Evolutionary conservation across 1,140 invertebrate species (phyloP), one percentile per base, ranked within the genome.

Genomic region (Harpegnathos saltator): DNA sequence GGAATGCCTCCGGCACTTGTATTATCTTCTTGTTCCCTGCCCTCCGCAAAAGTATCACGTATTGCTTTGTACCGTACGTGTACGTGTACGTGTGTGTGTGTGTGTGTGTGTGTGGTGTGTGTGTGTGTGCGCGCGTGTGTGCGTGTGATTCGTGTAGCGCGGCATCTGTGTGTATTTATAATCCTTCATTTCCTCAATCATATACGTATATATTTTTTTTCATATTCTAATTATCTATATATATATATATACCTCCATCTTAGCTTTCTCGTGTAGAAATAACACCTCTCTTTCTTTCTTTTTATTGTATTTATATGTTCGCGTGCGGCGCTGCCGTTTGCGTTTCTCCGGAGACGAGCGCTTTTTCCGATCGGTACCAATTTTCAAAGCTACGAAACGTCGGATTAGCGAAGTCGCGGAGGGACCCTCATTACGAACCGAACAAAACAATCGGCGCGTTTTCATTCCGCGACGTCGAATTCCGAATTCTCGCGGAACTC

Each of bases 181-280:
- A 74, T 68, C 65, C 69, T 80, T 78, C 83, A 85, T 89, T 75
- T 90, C 83, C 80, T 89, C 84, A 87, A 85, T 90, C 84, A 83
- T 86, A 86, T 91, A 91, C 66, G 89, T 69, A 84, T 77, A 83
- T 84, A 85, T 90, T n/a, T n/a, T n/a, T n/a, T n/a, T n/a, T n/a
- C n/a, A n/a, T n/a, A n/a, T 85, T 62, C 89, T 91, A 91, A 90
- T 85, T 91, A 88, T 90, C 84, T 90, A 89, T 90, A 87, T 88
- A 85, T 90, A 88, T 90, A 88, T 89, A 87, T 91, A 89, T 91
- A 91, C 89, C 89, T 90, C 92, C 89, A 91, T 91, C 86, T 89
- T 91, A 90, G 24, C 44, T 78, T 63, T 38, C 84, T 90, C 85
- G 85, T 93, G 92, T 93, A 93, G 91, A 93, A 93, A 93, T 93